These are phyloP conservation scores for Agrotis puta DNA, from an alignment of 2,888 invertebrate species.

Conservation along the genomic window DNA sequence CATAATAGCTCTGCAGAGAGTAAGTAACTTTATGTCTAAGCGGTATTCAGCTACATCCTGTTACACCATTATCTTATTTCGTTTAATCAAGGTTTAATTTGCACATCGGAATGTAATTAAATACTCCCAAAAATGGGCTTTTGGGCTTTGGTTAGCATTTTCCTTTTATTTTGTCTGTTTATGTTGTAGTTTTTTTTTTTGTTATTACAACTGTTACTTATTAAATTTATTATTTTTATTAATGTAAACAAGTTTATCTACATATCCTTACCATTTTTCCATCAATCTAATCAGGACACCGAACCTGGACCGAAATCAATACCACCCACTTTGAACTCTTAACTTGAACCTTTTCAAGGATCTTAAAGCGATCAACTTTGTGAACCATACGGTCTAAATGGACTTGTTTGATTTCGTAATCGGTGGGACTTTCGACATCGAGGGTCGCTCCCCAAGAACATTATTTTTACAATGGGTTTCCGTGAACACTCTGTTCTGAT, in stretches of 20 bases:
- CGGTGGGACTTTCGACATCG: conserved; percentile 23
- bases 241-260: no score
- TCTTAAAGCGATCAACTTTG: conserved; percentile 25
- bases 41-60: not conserved
- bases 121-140: no score
- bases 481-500: conserved; percentile 44
- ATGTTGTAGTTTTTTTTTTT: no score
- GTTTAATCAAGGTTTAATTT: no score
- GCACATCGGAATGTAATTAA: no score
- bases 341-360: not conserved
- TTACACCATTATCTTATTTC: no score
- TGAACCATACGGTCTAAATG: conserved; percentile 46
- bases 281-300: not conserved
- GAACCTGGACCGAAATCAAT: not conserved
- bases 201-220: no score
- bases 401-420: conserved; percentile 60
- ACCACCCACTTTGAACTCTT: not conserved
- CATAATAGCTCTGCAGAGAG: no score
- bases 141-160: no score
- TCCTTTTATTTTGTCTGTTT: no score
- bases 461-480: conserved; percentile 62
- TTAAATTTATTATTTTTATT: no score
- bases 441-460: conserved; percentile 61
- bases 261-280: not conserved
- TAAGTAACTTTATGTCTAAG: not conserved